Evolutionary conservation across 2,113 vertebrate genomes (phyloP).

Genomic region (Regulus satrapa): DNA sequence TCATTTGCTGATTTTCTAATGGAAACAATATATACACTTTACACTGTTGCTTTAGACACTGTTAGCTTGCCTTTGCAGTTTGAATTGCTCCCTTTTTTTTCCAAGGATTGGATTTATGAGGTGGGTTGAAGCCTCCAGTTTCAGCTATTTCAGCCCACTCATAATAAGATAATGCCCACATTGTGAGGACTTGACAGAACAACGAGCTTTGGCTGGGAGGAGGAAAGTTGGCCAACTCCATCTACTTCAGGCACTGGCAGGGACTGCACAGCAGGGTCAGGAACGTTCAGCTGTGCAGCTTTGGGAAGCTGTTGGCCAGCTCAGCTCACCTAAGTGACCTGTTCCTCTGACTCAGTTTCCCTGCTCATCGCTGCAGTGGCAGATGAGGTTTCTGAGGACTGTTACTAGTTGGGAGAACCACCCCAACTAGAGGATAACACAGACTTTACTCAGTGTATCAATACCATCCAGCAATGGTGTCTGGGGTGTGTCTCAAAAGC

Average conservation of each 20-base stretch:
- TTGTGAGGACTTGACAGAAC: background rate
- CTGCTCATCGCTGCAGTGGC: background rate
- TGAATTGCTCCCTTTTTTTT: background rate
- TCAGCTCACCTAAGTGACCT: background rate
- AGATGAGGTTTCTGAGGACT: background rate
- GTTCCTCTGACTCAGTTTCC: background rate
- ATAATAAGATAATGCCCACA: background rate
- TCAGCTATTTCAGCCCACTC: constrained; percentile 10
- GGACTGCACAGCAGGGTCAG: fast-evolving
- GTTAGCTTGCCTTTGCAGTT: background rate
- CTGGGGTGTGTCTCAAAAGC: background rate
- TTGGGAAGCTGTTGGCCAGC: background rate
- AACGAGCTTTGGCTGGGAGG: fast-evolving
- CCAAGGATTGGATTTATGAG: background rate
- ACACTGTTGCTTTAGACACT: background rate
- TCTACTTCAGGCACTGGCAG: background rate
- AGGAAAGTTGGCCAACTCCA: background rate
- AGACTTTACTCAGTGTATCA: background rate
- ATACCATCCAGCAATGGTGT: background rate
- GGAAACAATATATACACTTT: background rate
- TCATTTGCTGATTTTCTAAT: background rate
- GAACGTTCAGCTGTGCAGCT: background rate
- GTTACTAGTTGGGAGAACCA: background rate
- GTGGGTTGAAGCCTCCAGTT: background rate
- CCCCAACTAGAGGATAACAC: background rate